Evolutionary conservation across 2,113 vertebrate genomes (phyloP), one percentile per base, ranked within the genome.

Genomic region (Chrysemys picta): DNA sequence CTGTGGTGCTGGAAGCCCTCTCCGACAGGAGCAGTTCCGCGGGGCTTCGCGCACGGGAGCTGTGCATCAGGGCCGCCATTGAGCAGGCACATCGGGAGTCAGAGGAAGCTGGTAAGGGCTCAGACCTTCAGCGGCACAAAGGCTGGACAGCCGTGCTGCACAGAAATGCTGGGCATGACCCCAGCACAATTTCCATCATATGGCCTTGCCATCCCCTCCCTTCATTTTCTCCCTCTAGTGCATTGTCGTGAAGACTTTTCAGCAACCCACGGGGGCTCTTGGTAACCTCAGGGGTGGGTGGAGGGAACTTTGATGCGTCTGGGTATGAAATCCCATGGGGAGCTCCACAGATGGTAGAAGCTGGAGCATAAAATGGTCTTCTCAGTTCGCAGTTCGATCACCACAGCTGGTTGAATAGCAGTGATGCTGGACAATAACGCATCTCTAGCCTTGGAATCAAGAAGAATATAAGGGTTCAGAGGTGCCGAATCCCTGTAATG

Each of bases 1-100:
- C 97, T 0, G 87, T 99, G 54, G 97, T 99, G 47, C 94, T 97
- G 88, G 98, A 99, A 69, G 98, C 98, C n/a, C 91, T 99, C 52
- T 95, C 94, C 0, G 97, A 98, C 2, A 95, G 98, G 13, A 96
- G n/a, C 87, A 99, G 96, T 29, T 21, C 78, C 0, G 94, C 97
- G 0, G 98, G 98, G 42, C 93, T 98, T 49, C 95, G 53, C 0
- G 99, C 98, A 38, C 97, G 98, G 14, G 98, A 99, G n/a, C 97
- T 99, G 6, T 99, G 98, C 94, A 80, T 97, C 72, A 56, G 81
- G 53, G 98, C 98, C 17, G 97, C 98, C 72, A 89, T 91, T 0
- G 97, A 98, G 54, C 97, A 98, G 80, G 94, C 91, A 11, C 85
- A 92, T 69, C 98, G 82, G 65, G 97, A 97, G 3, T 50, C 52